Evolutionary conservation across 1,140 invertebrate genomes (phyloP).

Genomic region (Nebria ingens): DNA sequence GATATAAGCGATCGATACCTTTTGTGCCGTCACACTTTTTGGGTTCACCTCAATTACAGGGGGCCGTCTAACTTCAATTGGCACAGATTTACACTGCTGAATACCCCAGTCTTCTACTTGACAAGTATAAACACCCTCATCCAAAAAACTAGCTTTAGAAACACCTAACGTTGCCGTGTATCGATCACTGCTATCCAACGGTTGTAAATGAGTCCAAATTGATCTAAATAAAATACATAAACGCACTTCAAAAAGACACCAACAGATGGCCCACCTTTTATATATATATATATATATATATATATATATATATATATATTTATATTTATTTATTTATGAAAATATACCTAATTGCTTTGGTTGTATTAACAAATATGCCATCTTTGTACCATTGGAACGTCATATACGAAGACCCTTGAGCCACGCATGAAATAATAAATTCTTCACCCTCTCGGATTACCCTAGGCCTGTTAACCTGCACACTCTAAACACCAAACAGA

Average conservation of each 20-base stretch:
- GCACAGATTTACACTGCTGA: slow-evolving; percentile 60
- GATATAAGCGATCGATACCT: no score
- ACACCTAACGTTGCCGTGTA: slow-evolving; percentile 52
- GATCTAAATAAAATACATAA: background rate
- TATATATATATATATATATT: no score
- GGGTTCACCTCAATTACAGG: slow-evolving; percentile 61
- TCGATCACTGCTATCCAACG: slow-evolving; percentile 4
- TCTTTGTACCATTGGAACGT: slow-evolving; percentile 74
- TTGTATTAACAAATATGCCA: slow-evolving; percentile 58
- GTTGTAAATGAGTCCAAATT: background rate
- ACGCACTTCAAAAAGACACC: no score
- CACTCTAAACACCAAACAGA: slow-evolving; percentile 41
- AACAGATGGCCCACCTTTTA: no score
- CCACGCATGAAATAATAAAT: slow-evolving; percentile 63
- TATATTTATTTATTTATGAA: no score
- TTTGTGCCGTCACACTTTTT: slow-evolving; percentile 59
- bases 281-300: no score
- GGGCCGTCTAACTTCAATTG: slow-evolving; percentile 51
- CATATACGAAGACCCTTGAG: slow-evolving; percentile 60
- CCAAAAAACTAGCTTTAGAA: slow-evolving; percentile 50
- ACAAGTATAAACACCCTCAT: slow-evolving; percentile 64
- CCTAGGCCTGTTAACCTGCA: slow-evolving; percentile 48
- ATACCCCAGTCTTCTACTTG: slow-evolving; percentile 58
- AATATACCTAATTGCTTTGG: slow-evolving; percentile 59
- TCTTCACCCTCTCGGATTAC: slow-evolving; percentile 61